Conservation (phyloP, 2,113 vertebrate species). For the Budorcas taxicolor region DNA sequence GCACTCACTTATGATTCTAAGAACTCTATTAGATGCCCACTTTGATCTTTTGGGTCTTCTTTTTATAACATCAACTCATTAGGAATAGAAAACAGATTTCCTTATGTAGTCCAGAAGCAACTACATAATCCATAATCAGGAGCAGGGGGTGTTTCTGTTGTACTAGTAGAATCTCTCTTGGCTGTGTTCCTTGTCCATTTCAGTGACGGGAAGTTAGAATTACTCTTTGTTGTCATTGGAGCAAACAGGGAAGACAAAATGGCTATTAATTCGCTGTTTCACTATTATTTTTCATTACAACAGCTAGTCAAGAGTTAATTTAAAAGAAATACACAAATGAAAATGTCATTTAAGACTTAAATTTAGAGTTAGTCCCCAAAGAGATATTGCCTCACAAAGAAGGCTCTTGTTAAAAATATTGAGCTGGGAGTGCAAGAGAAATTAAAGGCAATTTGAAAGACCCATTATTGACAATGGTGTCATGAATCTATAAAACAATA, state of each 20-base stretch:
- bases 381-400: neutral
- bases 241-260: neutral
- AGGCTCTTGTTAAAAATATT: neutral
- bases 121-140: neutral
- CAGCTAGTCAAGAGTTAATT: neutral
- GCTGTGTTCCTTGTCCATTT: neutral
- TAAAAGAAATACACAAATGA: neutral
- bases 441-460: neutral
- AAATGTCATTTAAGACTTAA: neutral
- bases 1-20: neutral
- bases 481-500: neutral
- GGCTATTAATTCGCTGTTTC: neutral
- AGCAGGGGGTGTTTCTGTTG: accelerated
- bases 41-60: neutral
- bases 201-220: neutral
- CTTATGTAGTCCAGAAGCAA: neutral
- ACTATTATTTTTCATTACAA: neutral
- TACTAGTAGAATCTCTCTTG: neutral
- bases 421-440: neutral
- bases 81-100: neutral
- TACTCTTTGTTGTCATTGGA: neutral
- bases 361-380: neutral
- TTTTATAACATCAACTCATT: neutral
- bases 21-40: neutral
- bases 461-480: neutral